A percentile compares a stretch with the other conserved stretches of the same genome.
Conservation (phyloP, 2,888 invertebrate genomes). For the Vannuccia rotundouncinata region DNA sequence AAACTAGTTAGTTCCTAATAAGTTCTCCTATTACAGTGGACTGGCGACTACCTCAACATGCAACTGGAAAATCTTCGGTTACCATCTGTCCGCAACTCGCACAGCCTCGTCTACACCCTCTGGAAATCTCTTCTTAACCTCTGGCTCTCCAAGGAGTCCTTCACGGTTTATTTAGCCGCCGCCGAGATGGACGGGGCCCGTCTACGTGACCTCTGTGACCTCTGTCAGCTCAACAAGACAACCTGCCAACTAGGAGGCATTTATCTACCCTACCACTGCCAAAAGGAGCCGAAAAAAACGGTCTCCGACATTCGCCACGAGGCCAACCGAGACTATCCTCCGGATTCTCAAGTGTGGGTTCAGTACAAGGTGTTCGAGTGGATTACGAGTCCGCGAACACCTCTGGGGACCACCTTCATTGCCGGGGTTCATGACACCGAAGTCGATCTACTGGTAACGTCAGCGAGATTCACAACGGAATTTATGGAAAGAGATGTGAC, state of each 20-base stretch:
- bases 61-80: background rate
- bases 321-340: background rate
- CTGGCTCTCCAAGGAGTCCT: conserved; percentile 46
- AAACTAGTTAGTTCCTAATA: too few relatives aligned
- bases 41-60: background rate
- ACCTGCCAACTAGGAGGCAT: background rate
- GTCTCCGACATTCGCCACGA: conserved; percentile 1
- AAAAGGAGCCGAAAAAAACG: background rate
- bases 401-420: background rate
- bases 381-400: background rate
- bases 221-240: conserved; percentile 11
- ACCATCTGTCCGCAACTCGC: background rate
- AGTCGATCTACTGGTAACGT: background rate
- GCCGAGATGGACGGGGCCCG: conserved; percentile 47
- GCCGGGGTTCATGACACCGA: background rate
- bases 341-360: background rate
- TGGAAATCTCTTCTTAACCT: conserved; percentile 48
- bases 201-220: conserved; percentile 45
- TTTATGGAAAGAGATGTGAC: background rate
- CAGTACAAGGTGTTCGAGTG: background rate
- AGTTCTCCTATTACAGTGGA: conserved; percentile 12
- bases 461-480: background rate
- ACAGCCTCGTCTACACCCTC: conserved; percentile 44
- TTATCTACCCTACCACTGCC: background rate
- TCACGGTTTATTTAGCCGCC: conserved; percentile 47